Conservation (phyloP, 2,888 invertebrate genomes). For the Drosophila setosimentum region DNA sequence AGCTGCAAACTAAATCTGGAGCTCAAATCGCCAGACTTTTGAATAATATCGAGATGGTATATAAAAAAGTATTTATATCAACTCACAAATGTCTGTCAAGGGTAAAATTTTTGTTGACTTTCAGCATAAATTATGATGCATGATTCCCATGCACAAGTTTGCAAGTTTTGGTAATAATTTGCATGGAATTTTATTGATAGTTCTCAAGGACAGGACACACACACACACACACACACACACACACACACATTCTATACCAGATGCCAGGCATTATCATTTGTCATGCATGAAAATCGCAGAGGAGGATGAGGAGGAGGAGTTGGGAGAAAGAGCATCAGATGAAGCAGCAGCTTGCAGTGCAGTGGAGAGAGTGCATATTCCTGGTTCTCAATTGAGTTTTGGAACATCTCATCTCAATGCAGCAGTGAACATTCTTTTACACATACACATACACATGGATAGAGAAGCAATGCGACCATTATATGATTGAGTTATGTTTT, state of each 20-base stretch:
- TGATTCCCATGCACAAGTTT: neutral
- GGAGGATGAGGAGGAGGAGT: conserved; percentile 6
- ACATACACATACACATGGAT: conserved; percentile 4
- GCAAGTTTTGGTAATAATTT: conserved; percentile 26
- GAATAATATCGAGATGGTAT: neutral
- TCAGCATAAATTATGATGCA: neutral
- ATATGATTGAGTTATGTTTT: conserved; percentile 69
- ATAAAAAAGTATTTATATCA: neutral
- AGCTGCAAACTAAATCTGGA: neutral
- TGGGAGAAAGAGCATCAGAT: neutral
- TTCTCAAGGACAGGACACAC: conserved; percentile 39
- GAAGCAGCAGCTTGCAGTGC: conserved; percentile 12
- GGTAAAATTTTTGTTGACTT: neutral
- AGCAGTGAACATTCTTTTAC: conserved; percentile 25
- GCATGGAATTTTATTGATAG: conserved; percentile 46
- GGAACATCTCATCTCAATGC: conserved; percentile 63
- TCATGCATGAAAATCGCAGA: conserved; percentile 53
- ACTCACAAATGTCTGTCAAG: neutral
- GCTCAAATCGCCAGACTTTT: neutral
- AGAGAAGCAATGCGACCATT: conserved; percentile 59
- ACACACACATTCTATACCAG: conserved; percentile 21
- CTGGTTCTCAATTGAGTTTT: conserved; percentile 60
- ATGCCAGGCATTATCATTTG: conserved; percentile 64
- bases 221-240: neutral
- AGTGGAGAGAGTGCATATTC: conserved; percentile 46